Percentiles rank a stretch among this genome's conserved stretches.
Evolutionary conservation across 2,113 vertebrate species (phyloP).

Genomic region (Rhodinocichla rosea): DNA sequence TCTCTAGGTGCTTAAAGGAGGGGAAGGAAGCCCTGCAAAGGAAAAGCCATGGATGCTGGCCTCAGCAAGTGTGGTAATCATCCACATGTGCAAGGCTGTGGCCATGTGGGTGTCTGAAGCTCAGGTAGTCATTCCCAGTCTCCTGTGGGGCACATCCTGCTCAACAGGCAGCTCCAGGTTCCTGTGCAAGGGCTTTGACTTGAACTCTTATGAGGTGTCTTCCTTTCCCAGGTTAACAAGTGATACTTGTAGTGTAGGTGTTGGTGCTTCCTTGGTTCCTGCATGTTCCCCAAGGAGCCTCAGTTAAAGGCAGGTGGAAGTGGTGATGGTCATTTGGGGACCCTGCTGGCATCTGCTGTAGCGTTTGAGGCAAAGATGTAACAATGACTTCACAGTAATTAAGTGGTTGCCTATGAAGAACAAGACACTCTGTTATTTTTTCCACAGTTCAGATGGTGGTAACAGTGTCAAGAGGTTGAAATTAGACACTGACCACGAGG

Average conservation of each 20-base stretch:
- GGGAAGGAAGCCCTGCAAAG: neutral
- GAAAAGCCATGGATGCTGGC: neutral
- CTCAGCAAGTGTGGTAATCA: rapidly evolving
- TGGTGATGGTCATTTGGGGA: neutral
- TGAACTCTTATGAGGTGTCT: neutral
- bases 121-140: neutral
- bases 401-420: neutral
- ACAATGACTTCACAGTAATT: neutral
- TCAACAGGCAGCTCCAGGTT: neutral
- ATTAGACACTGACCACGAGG: slow-evolving; percentile 75
- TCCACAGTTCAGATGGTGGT: slow-evolving; percentile 84
- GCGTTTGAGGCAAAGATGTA: neutral
- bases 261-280: neutral
- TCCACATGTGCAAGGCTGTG: neutral
- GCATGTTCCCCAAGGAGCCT: neutral
- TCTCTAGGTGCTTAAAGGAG: neutral
- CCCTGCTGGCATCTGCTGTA: neutral
- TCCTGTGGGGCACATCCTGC: neutral
- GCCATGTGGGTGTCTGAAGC: neutral
- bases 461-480: slow-evolving; percentile 91
- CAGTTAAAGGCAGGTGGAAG: neutral
- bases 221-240: neutral
- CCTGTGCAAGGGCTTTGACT: neutral
- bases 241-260: neutral
- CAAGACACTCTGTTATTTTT: slow-evolving; percentile 42